Conservation (phyloP, 2,797 vertebrate species). For the Acropternis orthonyx region DNA sequence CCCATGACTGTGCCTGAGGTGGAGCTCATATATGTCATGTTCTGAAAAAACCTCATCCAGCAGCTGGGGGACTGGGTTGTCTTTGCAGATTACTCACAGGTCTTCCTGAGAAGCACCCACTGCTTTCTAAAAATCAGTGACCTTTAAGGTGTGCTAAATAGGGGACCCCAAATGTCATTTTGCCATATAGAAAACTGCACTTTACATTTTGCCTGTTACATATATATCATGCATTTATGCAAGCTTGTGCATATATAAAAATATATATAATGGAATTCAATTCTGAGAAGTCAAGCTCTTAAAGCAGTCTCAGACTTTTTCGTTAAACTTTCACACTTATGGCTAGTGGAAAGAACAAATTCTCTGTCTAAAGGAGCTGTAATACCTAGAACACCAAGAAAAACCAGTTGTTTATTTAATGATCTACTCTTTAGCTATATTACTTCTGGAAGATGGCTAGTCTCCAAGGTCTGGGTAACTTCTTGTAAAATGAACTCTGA, state of each 20-base stretch:
- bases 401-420: not conserved
- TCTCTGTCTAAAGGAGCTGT: not conserved
- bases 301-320: not conserved
- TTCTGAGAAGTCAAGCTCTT: not conserved
- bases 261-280: not conserved
- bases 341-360: not conserved
- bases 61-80: not conserved
- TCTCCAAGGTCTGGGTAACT: not conserved
- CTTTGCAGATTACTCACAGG: not conserved
- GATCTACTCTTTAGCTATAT: not conserved
- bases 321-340: not conserved
- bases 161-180: not conserved
- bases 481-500: not conserved
- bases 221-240: not conserved
- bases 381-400: not conserved
- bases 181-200: accelerated
- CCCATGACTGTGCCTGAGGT: not conserved
- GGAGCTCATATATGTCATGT: not conserved
- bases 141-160: not conserved
- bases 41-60: not conserved
- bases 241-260: not conserved
- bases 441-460: not conserved
- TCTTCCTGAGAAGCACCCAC: not conserved
- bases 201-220: not conserved
- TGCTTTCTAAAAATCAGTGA: not conserved